Conservation (phyloP, 2,797 vertebrate species). For the Cyprinella venusta region DNA sequence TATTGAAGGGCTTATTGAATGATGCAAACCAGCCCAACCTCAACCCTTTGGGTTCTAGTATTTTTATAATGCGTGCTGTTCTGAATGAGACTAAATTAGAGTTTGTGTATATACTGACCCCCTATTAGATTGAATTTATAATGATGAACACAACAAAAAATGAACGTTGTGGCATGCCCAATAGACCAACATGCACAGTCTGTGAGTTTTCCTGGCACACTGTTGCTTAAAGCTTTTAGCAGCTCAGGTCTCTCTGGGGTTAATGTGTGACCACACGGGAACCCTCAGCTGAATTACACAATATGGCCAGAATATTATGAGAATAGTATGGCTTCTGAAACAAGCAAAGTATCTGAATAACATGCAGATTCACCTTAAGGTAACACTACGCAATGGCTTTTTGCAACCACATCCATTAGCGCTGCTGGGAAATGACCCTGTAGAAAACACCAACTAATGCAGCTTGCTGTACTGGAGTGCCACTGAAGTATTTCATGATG, state of each 20-base stretch:
- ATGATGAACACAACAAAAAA: no score
- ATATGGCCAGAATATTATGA: conserved; percentile 18
- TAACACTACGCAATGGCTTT: background rate
- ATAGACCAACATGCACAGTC: background rate
- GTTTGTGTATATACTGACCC: background rate
- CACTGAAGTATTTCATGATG: conserved; percentile 3
- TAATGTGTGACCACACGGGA: conserved; percentile 18
- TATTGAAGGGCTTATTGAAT: background rate
- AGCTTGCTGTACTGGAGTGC: background rate
- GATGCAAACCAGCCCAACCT: background rate
- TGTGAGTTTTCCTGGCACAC: background rate
- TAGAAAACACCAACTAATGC: conserved; percentile 5
- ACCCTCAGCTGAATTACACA: conserved; percentile 17
- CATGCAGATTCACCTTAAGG: conserved; percentile 27
- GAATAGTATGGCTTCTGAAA: background rate
- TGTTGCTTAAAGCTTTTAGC: conserved; percentile 28
- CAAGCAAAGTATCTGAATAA: conserved; percentile 5
- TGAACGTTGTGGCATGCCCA: background rate
- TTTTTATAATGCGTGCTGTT: background rate
- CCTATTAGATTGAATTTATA: background rate
- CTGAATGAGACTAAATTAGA: background rate
- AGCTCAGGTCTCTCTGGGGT: conserved; percentile 10
- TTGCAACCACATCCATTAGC: conserved; percentile 39
- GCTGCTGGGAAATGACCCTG: conserved; percentile 25
- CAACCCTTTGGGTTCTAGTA: background rate